Conservation (phyloP, 2,888 invertebrate genomes). For the Callyntrura sp. region DNA sequence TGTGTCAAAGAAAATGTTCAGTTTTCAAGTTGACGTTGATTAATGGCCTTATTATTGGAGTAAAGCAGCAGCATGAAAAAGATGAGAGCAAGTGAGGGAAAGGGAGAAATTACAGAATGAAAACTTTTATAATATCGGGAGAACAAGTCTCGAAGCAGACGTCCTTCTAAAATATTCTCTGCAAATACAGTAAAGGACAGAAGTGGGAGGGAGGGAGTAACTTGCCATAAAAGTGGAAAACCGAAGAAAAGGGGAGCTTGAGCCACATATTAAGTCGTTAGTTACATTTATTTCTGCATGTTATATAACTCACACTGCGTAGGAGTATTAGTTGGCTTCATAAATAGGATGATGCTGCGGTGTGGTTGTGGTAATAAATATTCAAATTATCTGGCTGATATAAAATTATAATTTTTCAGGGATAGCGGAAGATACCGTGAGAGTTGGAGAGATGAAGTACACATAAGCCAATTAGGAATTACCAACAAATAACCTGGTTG, state of each 20-base stretch:
- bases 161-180: not conserved
- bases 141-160: not conserved
- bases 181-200: not conserved
- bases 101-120: conserved; percentile 30
- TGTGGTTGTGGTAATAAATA: too few relatives aligned
- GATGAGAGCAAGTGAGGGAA: conserved; percentile 40
- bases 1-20: conserved; percentile 69
- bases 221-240: not conserved
- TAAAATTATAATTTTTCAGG: conserved; percentile 6
- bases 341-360: not conserved
- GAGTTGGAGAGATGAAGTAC: too few relatives aligned
- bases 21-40: conserved; percentile 76
- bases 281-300: conserved; percentile 18
- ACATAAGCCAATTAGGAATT: too few relatives aligned
- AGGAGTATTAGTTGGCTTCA: not conserved
- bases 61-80: conserved; percentile 35
- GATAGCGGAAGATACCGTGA: too few relatives aligned
- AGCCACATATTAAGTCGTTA: conserved; percentile 1
- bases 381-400: not conserved
- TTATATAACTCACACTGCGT: too few relatives aligned
- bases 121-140: conserved; percentile 12
- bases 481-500: too few relatives aligned
- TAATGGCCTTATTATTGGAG: conserved; percentile 74
- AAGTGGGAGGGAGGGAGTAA: not conserved
- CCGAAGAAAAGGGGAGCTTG: too few relatives aligned